phyloP scores from a whole-genome alignment of 2,797 vertebrate genomes.

The Sebastes nivosus region DNA sequence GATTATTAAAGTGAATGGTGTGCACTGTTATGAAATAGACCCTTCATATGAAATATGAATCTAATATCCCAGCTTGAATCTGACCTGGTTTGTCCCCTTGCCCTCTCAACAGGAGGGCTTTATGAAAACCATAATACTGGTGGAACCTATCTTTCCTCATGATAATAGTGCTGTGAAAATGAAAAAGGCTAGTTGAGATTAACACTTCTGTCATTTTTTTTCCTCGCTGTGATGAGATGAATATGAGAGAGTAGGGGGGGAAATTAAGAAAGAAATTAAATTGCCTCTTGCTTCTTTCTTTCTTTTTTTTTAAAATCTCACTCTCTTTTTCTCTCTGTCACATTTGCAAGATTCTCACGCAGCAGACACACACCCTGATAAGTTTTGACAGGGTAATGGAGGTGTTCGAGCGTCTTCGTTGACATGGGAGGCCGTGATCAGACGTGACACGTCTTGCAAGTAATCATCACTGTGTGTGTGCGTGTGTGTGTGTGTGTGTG shows the following conservation, averaged over 20 bases:
- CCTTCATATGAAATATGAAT: slow-evolving; percentile 22
- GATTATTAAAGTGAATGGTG: not conserved
- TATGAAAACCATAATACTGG: slow-evolving; percentile 37
- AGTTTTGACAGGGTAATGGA: slow-evolving; percentile 44
- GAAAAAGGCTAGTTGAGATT: slow-evolving; percentile 33
- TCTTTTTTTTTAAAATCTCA: not conserved
- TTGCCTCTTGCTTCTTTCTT: slow-evolving; percentile 12
- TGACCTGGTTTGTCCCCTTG: slow-evolving; percentile 29
- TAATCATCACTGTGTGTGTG: slow-evolving; percentile 8
- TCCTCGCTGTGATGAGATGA: slow-evolving; percentile 33
- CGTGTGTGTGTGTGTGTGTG: not conserved
- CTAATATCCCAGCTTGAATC: slow-evolving; percentile 40
- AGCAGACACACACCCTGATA: slow-evolving; percentile 13
- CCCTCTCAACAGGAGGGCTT: slow-evolving; percentile 22
- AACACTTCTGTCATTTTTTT: slow-evolving; percentile 38
- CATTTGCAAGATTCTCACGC: slow-evolving; percentile 31
- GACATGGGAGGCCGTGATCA: slow-evolving; percentile 39
- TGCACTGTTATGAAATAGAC: not conserved
- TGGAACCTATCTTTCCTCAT: slow-evolving; percentile 22
- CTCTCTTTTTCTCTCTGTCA: slow-evolving; percentile 10
- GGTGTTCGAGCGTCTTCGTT: slow-evolving; percentile 26
- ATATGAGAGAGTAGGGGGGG: slow-evolving; percentile 8
- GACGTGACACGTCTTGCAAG: slow-evolving; percentile 31
- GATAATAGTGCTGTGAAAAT: slow-evolving; percentile 41
- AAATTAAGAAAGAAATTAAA: slow-evolving; percentile 37